A percentile compares a stretch with the other conserved stretches of the same genome.
Evolutionary conservation across 1,140 invertebrate species (phyloP).

Genomic region (Akabosia matsudoensis): DNA sequence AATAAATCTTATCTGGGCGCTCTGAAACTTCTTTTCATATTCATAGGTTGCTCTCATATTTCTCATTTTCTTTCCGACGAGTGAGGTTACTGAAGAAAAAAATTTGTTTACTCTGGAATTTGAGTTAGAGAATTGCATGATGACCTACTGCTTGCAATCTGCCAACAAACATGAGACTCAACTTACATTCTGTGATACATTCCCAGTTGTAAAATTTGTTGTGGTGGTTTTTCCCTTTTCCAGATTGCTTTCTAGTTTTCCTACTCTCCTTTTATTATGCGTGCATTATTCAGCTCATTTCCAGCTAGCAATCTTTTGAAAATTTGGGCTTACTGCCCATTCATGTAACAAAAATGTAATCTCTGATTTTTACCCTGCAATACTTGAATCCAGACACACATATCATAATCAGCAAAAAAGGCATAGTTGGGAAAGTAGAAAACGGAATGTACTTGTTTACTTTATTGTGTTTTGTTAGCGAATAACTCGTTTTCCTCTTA

Average conservation of each 20-base stretch:
- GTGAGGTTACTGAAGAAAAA: not conserved
- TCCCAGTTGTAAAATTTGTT: no score
- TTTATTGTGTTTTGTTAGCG: not conserved
- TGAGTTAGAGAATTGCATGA: constrained; percentile 1
- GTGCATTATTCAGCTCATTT: no score
- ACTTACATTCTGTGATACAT: no score
- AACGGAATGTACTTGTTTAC: no score
- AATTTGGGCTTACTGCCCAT: not conserved
- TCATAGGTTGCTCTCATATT: not conserved
- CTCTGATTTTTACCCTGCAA: not conserved
- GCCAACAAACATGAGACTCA: not conserved
- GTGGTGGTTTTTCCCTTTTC: not conserved
- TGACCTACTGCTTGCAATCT: not conserved
- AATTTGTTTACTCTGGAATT: not conserved
- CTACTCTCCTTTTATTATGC: no score
- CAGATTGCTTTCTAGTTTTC: constrained; percentile 18
- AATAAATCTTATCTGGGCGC: not conserved
- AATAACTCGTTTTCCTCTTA: not conserved
- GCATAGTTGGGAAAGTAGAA: not conserved
- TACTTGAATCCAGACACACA: not conserved
- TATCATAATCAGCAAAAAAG: not conserved
- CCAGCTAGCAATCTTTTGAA: no score
- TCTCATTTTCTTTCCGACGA: constrained; percentile 8
- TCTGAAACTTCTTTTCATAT: not conserved
- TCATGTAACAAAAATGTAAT: constrained; percentile 7